Base-by-base conservation (phyloP, 2,113 vertebrate species). In the Paradoxurus hermaphroditus region DNA sequence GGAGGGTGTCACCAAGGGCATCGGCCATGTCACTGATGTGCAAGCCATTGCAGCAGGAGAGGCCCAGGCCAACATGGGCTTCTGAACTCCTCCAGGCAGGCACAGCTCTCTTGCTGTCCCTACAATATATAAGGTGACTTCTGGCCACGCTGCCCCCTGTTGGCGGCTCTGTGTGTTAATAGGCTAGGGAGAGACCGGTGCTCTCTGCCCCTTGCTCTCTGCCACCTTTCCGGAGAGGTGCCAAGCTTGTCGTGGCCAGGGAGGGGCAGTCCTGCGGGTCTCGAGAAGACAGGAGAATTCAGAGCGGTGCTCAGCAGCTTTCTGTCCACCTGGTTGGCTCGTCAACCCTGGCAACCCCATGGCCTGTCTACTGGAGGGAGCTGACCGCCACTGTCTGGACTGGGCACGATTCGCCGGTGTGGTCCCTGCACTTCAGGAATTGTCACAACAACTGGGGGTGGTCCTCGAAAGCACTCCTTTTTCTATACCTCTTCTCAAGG, bases 1-100 rank as follows among this genome's bases (percentile, higher is more conserved):
- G 97, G 99, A 99, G 98, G 99, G 99, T 39, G 99, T 99, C 63
- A 99, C 99, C 97, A 99, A 99, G 99, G 99, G 99, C 86, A 99
- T 99, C 70, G 99, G 99, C 83, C 99, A 99, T 21, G 99, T 99
- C 98, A 99, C 99, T 63, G 99, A 99, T 97, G 98, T 99, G 93
- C 99, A 99, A 98, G 99, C 99, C 81, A 99, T 99, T 75, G 95
- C 98, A 91, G 98, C 98, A 87, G 99, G 98, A 98, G 99, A 99
- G 98, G 97, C 95, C 86, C 98, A 97, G 96, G 98, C 97, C 98
- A 98, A 51, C 96, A 92, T 98, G 97, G 98, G 96, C 96, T 99
- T 99, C 98, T 99, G 98, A 99, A 97, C 98, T 95, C 67, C 86
- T 65, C 86, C 34, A 96, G 46, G 79, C 97, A 62, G 90, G 87